Evolutionary conservation across 2,888 invertebrate genomes (phyloP), one percentile per base, ranked within the genome.

Genomic region (Taphrorychus bicolor): DNA sequence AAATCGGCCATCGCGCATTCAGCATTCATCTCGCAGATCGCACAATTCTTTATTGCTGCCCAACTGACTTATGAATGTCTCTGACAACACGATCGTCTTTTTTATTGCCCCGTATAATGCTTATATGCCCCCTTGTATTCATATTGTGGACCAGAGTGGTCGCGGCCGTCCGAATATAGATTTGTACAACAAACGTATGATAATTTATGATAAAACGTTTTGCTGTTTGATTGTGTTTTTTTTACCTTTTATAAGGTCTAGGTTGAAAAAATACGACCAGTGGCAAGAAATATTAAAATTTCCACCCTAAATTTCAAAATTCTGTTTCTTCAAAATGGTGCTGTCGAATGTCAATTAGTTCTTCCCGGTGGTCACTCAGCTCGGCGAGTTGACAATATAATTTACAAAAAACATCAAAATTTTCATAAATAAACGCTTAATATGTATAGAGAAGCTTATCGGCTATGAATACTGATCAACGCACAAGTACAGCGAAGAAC

Each of bases 1-100:
- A 81, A 81, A 81, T 81, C 79, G 79, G 54, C 59, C 75, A 76
- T 76, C 74, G 73, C 80, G 77, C 79, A 78, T 78, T 78, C 78
- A 78, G 76, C 79, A 80, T 81, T 80, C 81, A 80, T 80, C 80
- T 79, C 78, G 61, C 77, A 72, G 76, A 74, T 77, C 74, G 76
- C 77, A 52, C 58, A 41, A 57, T 53, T 62, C 54, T 67, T 80
- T 80, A 79, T 80, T 76, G 71, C 72, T 70, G 64, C 69, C 75
- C 73, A 70, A 71, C 77, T 80, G 79, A 81, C 79, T 80, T 80
- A 81, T 80, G 80, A 79, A 79, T 78, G 76, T 73, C 69, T 72
- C 69, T 73, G 73, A 76, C 74, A 73, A 76, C 75, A 76, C 76
- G 76, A 76, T 73, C 63, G 66, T 60, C 63, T 64, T 71, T 74